Evolutionary conservation across 1,140 invertebrate genomes (phyloP).

Genomic region (Venturia canescens): DNA sequence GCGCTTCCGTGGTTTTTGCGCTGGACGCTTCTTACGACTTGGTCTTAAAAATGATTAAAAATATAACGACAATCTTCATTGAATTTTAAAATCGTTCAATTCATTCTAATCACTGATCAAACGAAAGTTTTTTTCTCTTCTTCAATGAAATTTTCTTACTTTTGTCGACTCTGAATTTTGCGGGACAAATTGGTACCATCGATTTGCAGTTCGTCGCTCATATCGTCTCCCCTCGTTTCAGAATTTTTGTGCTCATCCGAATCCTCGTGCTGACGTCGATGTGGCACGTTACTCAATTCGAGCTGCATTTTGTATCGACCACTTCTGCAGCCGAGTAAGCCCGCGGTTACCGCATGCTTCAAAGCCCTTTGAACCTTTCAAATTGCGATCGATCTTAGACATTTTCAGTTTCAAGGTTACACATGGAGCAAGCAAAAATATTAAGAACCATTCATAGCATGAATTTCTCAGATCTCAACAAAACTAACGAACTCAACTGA

Average conservation of each 20-base stretch:
- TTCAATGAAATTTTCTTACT: conserved; percentile 5
- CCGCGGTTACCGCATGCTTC: conserved; percentile 68
- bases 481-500: too few species aligned
- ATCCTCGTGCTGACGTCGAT: conserved; percentile 28
- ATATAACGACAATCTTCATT: background rate
- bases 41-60: conserved; percentile 9
- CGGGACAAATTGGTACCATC: conserved; percentile 25
- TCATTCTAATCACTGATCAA: too few species aligned
- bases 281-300: conserved; percentile 47
- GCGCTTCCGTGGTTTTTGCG: conserved; percentile 28
- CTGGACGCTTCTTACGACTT: conserved; percentile 27
- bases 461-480: too few species aligned
- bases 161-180: conserved; percentile 47
- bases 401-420: too few species aligned
- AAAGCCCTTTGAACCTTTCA: conserved; percentile 68
- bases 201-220: conserved; percentile 21
- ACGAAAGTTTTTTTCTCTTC: background rate
- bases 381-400: background rate
- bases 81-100: too few species aligned
- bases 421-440: background rate
- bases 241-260: conserved; percentile 44
- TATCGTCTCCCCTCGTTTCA: conserved; percentile 12
- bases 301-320: conserved; percentile 67
- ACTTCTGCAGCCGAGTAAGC: conserved; percentile 64
- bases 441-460: too few species aligned